Evolutionary conservation across 2,113 vertebrate genomes (phyloP), one percentile per base, ranked within the genome.

Genomic region (Barnardius zonarius): DNA sequence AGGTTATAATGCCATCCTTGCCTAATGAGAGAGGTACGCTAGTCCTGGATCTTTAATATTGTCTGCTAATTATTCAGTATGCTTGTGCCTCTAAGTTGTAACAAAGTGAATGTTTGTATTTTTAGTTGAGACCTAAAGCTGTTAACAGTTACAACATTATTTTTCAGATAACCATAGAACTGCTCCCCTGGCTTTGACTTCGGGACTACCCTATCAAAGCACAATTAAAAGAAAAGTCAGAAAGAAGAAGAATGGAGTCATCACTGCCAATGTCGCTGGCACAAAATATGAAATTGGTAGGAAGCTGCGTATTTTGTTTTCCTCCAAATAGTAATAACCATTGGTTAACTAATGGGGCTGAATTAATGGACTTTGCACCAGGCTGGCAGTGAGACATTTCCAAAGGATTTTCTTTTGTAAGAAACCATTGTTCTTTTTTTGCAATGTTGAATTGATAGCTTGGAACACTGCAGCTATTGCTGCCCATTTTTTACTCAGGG

Each of bases 271-370:
- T 77, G 98, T 99, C 3, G 97, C 98, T 57, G 99, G 99, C 96
- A 99, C 99, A 86, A 99, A 99, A 98, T 99, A 99, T 95, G 99
- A 99, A 97, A 99, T 99, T 37, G 99, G 99, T 99, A 99, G 57
- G 98, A 97, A 86, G 90, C 61, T 79, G 63, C 17, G 17, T 82
- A 92, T 88, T 78, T 64, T 88, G 15, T 77, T 83, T 83, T 84
- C 66, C 84, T 95, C 17, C 11, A 85, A 81, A 82, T 39, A 86
- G 54, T 91, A 83, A 83, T 39, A 86, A 51, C 39, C 20, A 70
- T 62, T 79, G 73, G 52, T 31, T 90, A 78, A 74, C n/a, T 83
- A 63, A 51, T 63, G 46, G 49, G 20, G 20, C 10, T 81, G 44
- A 83, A 44, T 82, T 86, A 85, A 73, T 61, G 67, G 86, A 41